Percentiles rank a stretch among this genome's conserved stretches.
phyloP scores from a whole-genome alignment of 2,888 invertebrate species.

The Lamellibrachia columna region DNA sequence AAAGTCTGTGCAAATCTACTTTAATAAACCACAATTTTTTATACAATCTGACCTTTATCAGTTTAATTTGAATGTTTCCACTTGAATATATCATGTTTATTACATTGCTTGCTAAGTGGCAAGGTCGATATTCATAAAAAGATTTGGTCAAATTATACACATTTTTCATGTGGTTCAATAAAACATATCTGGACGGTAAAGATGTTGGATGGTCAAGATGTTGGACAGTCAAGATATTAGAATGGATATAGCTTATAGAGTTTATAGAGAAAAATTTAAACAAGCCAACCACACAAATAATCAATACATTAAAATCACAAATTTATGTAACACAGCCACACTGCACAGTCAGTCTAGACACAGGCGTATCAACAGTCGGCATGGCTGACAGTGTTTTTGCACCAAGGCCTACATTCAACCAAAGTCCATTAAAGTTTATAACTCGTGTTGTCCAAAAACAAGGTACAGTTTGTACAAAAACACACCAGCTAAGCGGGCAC shows the following conservation, averaged over 20 bases:
- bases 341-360: neutral
- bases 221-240: too few relatives aligned
- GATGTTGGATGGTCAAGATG: too few relatives aligned
- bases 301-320: neutral
- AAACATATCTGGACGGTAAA: too few relatives aligned
- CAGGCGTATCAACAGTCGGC: neutral
- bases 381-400: neutral
- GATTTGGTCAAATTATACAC: too few relatives aligned
- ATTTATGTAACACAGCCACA: too few relatives aligned
- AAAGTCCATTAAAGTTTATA: neutral
- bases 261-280: neutral
- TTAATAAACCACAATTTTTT: neutral
- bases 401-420: neutral
- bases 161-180: too few relatives aligned
- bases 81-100: neutral
- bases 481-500: neutral
- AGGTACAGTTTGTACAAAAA: neutral
- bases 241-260: too few relatives aligned
- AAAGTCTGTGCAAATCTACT: neutral
- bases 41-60: neutral
- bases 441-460: neutral
- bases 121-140: too few relatives aligned
- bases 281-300: neutral
- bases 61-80: neutral
- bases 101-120: too few relatives aligned